Evolutionary conservation across 1,140 invertebrate species (phyloP), one percentile per base, ranked within the genome.

Genomic region (Macrostomum lignano): DNA sequence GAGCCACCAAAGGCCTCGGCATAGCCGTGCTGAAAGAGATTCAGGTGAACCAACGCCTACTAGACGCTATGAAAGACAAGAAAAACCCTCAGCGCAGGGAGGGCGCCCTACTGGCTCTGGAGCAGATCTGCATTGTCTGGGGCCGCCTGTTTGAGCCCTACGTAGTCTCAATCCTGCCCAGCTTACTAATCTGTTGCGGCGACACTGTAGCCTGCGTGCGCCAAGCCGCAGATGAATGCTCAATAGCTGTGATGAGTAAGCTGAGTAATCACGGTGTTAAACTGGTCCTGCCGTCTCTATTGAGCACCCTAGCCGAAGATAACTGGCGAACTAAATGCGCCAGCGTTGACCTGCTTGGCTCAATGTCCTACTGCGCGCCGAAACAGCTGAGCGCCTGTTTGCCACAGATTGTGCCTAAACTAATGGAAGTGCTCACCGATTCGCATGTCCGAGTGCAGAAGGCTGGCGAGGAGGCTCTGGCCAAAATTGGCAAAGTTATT

Each of bases 391-490:
- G 82, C 17, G 86, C 81, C 3, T 94, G 84, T 53, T 62, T 98
- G 31, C 91, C 91, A 1, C 82, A 70, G 46, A 93, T 98, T 51
- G 86, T 96, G 17, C 91, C 88, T n/a, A 84, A 86, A 46, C 60
- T 98, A 9, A 91, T 91, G 32, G 81, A 93, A 61, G 77, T 94
- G 11, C 60, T 96, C 5, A 78, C 79, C 37, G 88, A 98, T 60
- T 94, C 86, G 0, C 88, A 96, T 47, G 72, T 74, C 36, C 84
- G 86, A 61, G 86, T 98, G n/a, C 82, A 93, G 62, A 75, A 78
- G 49, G 76, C 84, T 11, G 82, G 81, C 10, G 76, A 74, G 3
- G 74, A 84, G 52, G 88, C 88, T 30, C 62, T 98, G 2, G 72
- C 74, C 53, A 75, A 91, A 40, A 96, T 98, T 51, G 88, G 84